Evolutionary conservation across 2,113 vertebrate genomes (phyloP).

Genomic region (Rhea pennata): DNA sequence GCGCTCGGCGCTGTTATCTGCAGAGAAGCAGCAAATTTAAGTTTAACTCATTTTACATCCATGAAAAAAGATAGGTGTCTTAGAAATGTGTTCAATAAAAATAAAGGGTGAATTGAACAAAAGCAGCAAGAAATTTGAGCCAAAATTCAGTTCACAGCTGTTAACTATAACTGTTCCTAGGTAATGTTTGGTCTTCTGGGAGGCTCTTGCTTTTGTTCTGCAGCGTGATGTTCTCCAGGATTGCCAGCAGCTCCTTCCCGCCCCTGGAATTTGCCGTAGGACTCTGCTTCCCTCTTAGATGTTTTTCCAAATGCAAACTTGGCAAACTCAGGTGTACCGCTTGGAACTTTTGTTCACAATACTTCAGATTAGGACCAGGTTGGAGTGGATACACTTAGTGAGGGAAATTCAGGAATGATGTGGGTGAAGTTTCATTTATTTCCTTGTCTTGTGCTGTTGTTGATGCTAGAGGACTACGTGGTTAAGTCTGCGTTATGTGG

Average conservation of each 20-base stretch:
- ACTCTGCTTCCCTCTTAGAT: neutral
- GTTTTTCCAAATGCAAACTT: slow-evolving; percentile 34
- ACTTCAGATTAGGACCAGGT: neutral
- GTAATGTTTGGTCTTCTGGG: slow-evolving; percentile 17
- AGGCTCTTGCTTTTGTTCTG: slow-evolving; percentile 19
- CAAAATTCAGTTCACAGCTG: slow-evolving; percentile 27
- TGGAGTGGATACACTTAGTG: neutral
- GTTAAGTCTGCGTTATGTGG: neutral
- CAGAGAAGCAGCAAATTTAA: slow-evolving; percentile 3
- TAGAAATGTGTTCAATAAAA: slow-evolving; percentile 15
- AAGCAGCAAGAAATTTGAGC: neutral
- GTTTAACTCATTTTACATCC: slow-evolving; percentile 13
- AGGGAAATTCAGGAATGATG: neutral
- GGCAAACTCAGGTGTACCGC: slow-evolving; percentile 4
- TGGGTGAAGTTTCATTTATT: neutral
- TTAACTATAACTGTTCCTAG: slow-evolving; percentile 12
- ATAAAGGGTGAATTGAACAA: neutral
- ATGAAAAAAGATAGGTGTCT: slow-evolving; percentile 5
- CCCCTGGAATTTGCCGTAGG: slow-evolving; percentile 31
- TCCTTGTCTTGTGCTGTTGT: neutral
- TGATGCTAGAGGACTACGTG: neutral
- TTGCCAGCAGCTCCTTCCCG: slow-evolving; percentile 12
- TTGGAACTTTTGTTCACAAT: neutral
- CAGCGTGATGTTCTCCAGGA: neutral
- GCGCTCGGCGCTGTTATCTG: neutral